phyloP scores from a whole-genome alignment of 2,888 invertebrate genomes.

The Tetragnatha montana region DNA sequence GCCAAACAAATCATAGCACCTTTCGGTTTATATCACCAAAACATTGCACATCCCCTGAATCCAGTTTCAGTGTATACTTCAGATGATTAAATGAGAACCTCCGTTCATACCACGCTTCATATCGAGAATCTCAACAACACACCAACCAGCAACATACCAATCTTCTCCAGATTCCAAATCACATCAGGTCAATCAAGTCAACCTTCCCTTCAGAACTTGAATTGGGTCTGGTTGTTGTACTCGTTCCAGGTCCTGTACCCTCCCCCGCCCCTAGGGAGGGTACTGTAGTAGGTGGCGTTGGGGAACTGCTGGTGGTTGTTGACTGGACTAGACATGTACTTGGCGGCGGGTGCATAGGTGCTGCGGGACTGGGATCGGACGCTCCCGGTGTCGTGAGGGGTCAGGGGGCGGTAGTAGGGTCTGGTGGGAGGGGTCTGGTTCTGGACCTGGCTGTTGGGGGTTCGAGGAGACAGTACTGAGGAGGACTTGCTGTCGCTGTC shows the following conservation, averaged over 20 bases:
- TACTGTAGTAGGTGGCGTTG: conserved; percentile 40
- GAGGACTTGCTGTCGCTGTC: conserved; percentile 61
- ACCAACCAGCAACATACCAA: too few relatives aligned
- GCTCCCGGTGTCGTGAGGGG: conserved; percentile 41
- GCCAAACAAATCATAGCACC: too few relatives aligned
- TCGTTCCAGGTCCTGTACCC: conserved; percentile 55
- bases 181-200: too few relatives aligned
- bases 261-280: conserved; percentile 41
- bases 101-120: too few relatives aligned
- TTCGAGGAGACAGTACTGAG: conserved; percentile 31
- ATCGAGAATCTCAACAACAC: too few relatives aligned
- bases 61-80: too few relatives aligned
- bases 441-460: conserved; percentile 30
- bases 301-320: conserved; percentile 29
- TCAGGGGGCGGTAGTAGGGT: conserved; percentile 54
- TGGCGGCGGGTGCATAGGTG: conserved; percentile 43
- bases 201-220: conserved; percentile 39
- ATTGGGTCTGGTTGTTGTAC: conserved; percentile 33
- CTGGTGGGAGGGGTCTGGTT: conserved; percentile 22
- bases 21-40: too few relatives aligned
- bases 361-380: conserved; percentile 44
- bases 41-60: too few relatives aligned
- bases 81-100: too few relatives aligned
- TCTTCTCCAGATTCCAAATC: too few relatives aligned
- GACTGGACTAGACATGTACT: conserved; percentile 39